Conservation (phyloP, 2,888 invertebrate species). For the Ennomos erosarius region DNA sequence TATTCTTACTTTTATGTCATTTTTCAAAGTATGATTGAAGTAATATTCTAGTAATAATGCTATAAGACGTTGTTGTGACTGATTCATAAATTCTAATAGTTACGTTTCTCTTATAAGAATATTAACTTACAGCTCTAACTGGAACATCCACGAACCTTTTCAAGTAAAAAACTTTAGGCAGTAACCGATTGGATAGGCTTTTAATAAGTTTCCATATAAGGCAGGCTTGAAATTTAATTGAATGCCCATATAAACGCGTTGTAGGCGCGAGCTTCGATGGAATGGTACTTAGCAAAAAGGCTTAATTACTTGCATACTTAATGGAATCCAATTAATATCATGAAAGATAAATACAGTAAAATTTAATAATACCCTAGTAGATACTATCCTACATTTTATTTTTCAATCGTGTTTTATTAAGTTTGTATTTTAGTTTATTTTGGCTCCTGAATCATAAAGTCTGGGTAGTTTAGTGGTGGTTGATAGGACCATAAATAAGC, state of each 20-base stretch:
- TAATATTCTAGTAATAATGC: too few relatives aligned
- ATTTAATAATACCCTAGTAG: too few relatives aligned
- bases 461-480: too few relatives aligned
- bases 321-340: conserved; percentile 34
- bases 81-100: conserved; percentile 19
- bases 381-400: too few relatives aligned
- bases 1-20: too few relatives aligned
- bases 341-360: neutral
- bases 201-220: conserved; percentile 59
- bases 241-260: conserved; percentile 47
- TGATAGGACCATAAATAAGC: too few relatives aligned
- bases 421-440: too few relatives aligned
- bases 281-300: conserved; percentile 35
- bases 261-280: conserved; percentile 38
- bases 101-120: conserved; percentile 23
- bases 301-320: conserved; percentile 44
- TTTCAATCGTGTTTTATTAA: too few relatives aligned
- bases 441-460: too few relatives aligned
- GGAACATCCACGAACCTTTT: conserved; percentile 41
- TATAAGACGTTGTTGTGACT: too few relatives aligned
- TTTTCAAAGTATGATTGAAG: too few relatives aligned
- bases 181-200: conserved; percentile 59
- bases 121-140: conserved; percentile 42
- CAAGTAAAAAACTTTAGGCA: conserved; percentile 52
- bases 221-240: conserved; percentile 54